A percentile compares a stretch with the other conserved stretches of the same genome.
Conservation (phyloP, 37 sponge, comb jelly and placozoan genomes). For the Mnemiopsis leidyi region DNA sequence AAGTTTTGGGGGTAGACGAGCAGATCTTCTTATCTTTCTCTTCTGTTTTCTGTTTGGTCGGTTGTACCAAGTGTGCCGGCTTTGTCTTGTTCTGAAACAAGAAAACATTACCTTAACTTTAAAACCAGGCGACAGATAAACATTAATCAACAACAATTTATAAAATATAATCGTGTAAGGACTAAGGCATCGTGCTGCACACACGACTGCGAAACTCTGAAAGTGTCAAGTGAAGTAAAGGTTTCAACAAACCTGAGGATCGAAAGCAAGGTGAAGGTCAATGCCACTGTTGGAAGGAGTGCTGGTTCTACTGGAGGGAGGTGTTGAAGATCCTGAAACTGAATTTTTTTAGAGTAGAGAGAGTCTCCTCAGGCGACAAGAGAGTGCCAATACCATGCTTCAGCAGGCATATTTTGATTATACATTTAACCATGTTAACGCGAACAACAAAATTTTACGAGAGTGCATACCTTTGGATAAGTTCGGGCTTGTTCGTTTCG, state of each 20-base stretch:
- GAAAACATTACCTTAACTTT: too few species aligned
- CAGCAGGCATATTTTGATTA: too few species aligned
- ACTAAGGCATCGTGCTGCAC: too few species aligned
- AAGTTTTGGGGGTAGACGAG: neutral
- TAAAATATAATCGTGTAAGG: too few species aligned
- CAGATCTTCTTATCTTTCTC: neutral
- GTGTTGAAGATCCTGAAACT: too few species aligned
- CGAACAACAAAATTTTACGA: neutral
- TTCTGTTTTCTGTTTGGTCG: neutral
- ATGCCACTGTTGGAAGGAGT: neutral
- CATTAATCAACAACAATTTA: too few species aligned
- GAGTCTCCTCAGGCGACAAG: too few species aligned
- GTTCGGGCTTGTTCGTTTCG: conserved; percentile 20
- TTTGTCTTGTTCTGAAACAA: neutral
- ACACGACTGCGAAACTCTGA: too few species aligned
- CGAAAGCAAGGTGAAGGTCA: neutral
- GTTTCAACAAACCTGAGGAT: neutral
- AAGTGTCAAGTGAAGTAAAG: neutral
- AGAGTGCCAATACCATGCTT: neutral
- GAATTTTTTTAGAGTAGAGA: too few species aligned
- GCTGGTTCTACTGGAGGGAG: neutral
- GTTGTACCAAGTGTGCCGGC: neutral
- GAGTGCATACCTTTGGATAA: neutral
- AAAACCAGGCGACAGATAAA: too few species aligned
- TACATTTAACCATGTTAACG: too few species aligned